phyloP scores from a whole-genome alignment of 2,888 invertebrate genomes.

The Julus scandinavius region DNA sequence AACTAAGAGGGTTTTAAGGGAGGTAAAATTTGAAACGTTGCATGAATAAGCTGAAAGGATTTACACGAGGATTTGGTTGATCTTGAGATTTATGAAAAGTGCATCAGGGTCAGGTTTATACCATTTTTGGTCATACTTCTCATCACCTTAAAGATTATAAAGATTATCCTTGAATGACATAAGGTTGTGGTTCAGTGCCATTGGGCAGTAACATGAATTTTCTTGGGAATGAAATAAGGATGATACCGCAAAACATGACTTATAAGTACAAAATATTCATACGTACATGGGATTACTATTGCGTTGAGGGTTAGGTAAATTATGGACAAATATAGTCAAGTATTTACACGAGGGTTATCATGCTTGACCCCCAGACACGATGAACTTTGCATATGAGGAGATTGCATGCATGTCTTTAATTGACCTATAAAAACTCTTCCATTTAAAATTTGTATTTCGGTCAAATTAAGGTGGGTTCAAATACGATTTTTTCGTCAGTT shows the following conservation, averaged over 20 bases:
- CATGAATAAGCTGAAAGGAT: not conserved
- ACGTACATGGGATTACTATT: not conserved
- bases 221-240: not conserved
- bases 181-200: not conserved
- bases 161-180: not conserved
- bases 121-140: slow-evolving; percentile 1
- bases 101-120: not conserved
- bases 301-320: not conserved
- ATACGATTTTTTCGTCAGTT: not conserved
- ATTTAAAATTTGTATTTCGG: not conserved
- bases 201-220: not conserved
- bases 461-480: not conserved
- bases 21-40: not conserved
- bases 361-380: not conserved
- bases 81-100: slow-evolving; percentile 24
- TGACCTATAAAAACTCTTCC: not conserved
- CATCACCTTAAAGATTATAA: not conserved
- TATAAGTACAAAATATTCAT: not conserved
- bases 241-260: not conserved
- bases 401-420: not conserved
- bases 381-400: not conserved
- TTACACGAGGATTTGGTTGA: not conserved
- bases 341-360: not conserved
- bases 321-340: not conserved
- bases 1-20: not conserved